Evolutionary conservation across 2,888 invertebrate genomes (phyloP).

Genomic region (Drosophila anomelani): DNA sequence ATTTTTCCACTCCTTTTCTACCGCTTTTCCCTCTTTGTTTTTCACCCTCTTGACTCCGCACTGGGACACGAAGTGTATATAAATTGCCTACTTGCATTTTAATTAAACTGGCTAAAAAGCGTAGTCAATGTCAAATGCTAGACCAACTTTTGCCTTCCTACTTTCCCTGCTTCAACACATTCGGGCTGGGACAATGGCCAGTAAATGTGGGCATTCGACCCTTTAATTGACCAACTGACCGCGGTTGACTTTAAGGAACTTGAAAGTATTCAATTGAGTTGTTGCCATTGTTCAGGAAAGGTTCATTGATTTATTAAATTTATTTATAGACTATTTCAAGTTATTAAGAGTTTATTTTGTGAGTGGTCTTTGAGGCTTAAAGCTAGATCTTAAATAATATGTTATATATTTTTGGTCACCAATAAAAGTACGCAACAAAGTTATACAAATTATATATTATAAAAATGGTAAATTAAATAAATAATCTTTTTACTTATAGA

Average conservation of each 20-base stretch:
- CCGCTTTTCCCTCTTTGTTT: constrained; percentile 11
- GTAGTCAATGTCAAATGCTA: constrained; percentile 68
- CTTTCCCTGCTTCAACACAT: neutral
- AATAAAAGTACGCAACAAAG: neutral
- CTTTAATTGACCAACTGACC: constrained; percentile 78
- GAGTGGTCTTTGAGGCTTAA: neutral
- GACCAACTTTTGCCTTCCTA: constrained; percentile 32
- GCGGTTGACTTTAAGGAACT: constrained; percentile 72
- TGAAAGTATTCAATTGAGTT: constrained; percentile 55
- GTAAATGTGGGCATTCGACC: constrained; percentile 73
- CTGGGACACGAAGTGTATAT: constrained; percentile 75
- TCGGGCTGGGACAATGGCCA: constrained; percentile 52
- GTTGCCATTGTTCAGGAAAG: constrained; percentile 16
- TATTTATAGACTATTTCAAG: neutral
- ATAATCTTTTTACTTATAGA: too few species aligned
- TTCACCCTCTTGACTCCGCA: constrained; percentile 36
- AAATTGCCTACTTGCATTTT: constrained; percentile 80
- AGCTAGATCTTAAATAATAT: too few species aligned
- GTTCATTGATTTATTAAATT: neutral
- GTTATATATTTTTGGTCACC: too few species aligned
- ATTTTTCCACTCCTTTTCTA: constrained; percentile 1
- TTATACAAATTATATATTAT: neutral
- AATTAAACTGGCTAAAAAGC: constrained; percentile 77
- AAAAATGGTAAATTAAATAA: neutral
- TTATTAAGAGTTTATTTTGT: neutral